These are phyloP conservation scores for Nemoura dubitans DNA, from an alignment of 2,888 invertebrate genomes.

Conservation along the genomic window DNA sequence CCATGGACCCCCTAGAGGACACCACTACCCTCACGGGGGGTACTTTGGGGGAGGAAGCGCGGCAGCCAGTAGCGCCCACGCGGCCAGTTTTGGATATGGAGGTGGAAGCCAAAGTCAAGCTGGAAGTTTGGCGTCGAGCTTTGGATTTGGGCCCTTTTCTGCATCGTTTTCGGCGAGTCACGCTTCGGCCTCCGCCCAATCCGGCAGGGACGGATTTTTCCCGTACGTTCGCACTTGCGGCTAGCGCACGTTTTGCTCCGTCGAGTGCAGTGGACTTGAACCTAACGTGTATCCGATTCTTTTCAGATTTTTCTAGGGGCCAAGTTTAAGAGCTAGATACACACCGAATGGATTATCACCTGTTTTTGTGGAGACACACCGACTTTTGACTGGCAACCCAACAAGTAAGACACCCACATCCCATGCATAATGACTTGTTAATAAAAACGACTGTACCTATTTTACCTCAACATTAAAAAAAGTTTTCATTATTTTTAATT, in stretches of 20 bases:
- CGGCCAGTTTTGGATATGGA: not conserved
- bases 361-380: too few species aligned
- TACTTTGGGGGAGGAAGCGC: not conserved
- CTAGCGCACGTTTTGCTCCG: not conserved
- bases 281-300: not conserved
- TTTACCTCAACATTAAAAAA: too few species aligned
- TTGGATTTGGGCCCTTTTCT: constrained; percentile 32
- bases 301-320: not conserved
- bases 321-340: too few species aligned
- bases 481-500: too few species aligned
- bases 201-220: not conserved
- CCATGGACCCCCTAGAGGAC: not conserved
- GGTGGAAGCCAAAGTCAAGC: constrained; percentile 35
- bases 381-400: too few species aligned
- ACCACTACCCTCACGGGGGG: not conserved
- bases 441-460: too few species aligned
- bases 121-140: constrained; percentile 8
- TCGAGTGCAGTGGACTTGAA: not conserved
- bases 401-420: too few species aligned
- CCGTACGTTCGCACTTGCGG: not conserved
- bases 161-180: constrained; percentile 30
- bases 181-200: not conserved
- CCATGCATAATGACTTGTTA: too few species aligned
- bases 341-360: too few species aligned
- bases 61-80: not conserved